Conservation (phyloP, 1,140 invertebrate genomes). For the Drosophila nikananu region DNA sequence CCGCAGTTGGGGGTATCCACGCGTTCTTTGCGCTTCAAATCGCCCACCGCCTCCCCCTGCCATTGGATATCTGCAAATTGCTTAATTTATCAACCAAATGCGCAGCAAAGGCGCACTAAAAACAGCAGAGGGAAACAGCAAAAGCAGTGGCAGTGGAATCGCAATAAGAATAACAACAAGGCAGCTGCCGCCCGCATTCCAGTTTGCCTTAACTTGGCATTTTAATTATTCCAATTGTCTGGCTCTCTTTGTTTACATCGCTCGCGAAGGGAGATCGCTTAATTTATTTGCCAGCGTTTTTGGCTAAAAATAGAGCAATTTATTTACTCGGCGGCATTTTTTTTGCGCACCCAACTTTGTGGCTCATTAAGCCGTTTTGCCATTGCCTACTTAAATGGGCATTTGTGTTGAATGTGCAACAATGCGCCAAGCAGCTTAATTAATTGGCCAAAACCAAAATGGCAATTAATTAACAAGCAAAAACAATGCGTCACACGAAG, state of each 20-base stretch:
- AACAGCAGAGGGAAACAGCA: constrained; percentile 20
- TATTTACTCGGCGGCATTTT: constrained; percentile 56
- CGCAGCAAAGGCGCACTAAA: constrained; percentile 37
- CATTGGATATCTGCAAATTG: constrained; percentile 47
- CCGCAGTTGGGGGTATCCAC: constrained; percentile 51
- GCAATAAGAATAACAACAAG: constrained; percentile 38
- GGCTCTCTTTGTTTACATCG: constrained; percentile 68
- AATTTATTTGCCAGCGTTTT: constrained; percentile 69
- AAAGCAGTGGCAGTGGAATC: constrained; percentile 7
- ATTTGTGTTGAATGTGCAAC: constrained; percentile 28
- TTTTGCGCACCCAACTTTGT: constrained; percentile 28
- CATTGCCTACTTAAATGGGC: constrained; percentile 75
- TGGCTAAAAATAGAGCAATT: constrained; percentile 68
- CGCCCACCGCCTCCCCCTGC: not conserved
- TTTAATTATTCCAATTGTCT: constrained; percentile 81
- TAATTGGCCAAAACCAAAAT: constrained; percentile 61
- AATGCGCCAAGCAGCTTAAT: constrained; percentile 54
- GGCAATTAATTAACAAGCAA: constrained; percentile 64
- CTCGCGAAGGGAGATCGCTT: constrained; percentile 43
- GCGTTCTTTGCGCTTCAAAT: constrained; percentile 23
- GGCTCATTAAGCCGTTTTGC: constrained; percentile 52
- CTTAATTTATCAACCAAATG: constrained; percentile 73
- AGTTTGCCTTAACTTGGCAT: constrained; percentile 64
- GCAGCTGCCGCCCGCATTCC: constrained; percentile 60
- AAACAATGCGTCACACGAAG: constrained; percentile 26